Evolutionary conservation across 2,113 vertebrate species (phyloP).

Genomic region (Herpetotheres cachinnans): DNA sequence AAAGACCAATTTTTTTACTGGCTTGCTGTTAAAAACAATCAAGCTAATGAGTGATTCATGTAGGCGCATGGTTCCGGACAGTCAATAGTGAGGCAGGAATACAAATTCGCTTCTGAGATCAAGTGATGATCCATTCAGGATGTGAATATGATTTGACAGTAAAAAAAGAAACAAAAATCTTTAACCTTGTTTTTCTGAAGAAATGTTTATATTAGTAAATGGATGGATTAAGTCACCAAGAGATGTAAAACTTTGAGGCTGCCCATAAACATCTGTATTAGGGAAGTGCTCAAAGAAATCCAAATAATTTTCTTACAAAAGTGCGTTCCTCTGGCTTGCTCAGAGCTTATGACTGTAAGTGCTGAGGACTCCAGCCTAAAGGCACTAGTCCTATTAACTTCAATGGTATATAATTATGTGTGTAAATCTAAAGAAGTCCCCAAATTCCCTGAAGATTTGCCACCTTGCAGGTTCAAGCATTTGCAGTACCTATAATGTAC

Average conservation of each 20-base stretch:
- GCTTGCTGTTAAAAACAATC: background rate
- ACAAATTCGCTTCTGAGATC: background rate
- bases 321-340: background rate
- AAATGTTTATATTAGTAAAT: background rate
- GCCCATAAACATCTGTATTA: background rate
- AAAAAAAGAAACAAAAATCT: background rate
- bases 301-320: background rate
- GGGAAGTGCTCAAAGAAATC: background rate
- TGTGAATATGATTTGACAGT: background rate
- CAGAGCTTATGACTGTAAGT: background rate
- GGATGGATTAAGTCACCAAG: background rate
- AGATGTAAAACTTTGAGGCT: background rate
- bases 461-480: background rate
- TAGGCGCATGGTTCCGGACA: background rate
- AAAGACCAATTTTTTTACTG: background rate
- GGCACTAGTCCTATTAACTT: background rate
- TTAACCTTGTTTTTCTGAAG: background rate
- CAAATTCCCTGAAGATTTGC: background rate
- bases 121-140: background rate
- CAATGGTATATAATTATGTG: background rate
- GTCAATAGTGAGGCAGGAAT: background rate
- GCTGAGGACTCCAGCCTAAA: background rate
- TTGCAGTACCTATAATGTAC: background rate
- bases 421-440: background rate
- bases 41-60: background rate